Evolutionary conservation across 2,888 invertebrate species (phyloP), one percentile per base, ranked within the genome.

Genomic region (Platypus cylindrus): DNA sequence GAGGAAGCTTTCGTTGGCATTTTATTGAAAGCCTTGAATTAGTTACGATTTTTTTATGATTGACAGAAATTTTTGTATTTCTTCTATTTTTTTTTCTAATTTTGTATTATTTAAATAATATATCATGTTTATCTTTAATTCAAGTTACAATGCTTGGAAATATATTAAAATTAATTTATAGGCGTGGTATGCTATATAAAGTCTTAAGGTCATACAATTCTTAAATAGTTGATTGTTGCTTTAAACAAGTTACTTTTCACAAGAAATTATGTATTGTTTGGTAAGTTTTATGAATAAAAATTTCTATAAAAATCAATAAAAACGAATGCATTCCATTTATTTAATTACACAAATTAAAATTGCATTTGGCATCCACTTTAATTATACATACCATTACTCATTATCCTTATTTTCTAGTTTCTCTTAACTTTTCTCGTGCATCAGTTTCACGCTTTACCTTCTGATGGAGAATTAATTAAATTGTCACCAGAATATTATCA

Each of bases 401-500:
- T 5, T 20, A 20, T 7, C 15, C 9, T 12, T 15, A 9, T 25
- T 25, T 32, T 27, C 13, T 20, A 33, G 32, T 12, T 33, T 4
- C 12, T 20, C 9, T 11, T 26, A 2, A 17, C 7, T 4, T 26
- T 17, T 1, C 3, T 13, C n/a, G 11, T 18, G 20, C 28, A 16
- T 8, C 18, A 26, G 3, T 11, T 32, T 4, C 7, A 25, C 12
- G 34, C 32, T 2, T 32, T 32, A 7, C 32, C 38, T 14, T 14
- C 36, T 13, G 33, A 12, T 12, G 22, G 11, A 20, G 17, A 15
- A 2, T n/a, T 14, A 7, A 26, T 41, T 13, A 18, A 30, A 12
- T 24, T 41, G 2, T 35, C 32, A 7, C 41, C 41, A 13, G 41
- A 41, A 33, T 51, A 53, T 48, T 58, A 55, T 7, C 61, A 62